These are phyloP conservation scores for Strongylocentrotus purpuratus DNA, from an alignment of 35 echinoderm and acorn worm genomes.

Conservation along the genomic window DNA sequence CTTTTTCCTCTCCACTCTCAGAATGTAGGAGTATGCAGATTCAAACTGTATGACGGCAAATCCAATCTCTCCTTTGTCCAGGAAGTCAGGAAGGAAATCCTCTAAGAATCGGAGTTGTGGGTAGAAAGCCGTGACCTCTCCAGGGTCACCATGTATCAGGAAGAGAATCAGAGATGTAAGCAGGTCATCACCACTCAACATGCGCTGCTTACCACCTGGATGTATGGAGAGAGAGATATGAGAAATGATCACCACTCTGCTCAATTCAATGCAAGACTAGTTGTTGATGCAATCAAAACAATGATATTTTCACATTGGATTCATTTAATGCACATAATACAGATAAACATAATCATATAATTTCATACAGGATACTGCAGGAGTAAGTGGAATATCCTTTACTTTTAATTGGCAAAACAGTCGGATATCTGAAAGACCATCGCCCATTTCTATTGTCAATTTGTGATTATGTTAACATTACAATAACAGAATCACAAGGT, in stretches of 20 bases:
- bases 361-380: no score
- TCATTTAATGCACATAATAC: background rate
- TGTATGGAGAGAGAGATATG: background rate
- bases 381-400: no score
- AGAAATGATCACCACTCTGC: background rate
- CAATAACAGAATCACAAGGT: no score
- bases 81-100: slow-evolving; percentile 80
- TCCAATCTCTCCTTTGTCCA: slow-evolving; percentile 72
- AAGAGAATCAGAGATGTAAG: slow-evolving; percentile 77
- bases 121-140: slow-evolving; percentile 64
- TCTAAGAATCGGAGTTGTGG: slow-evolving; percentile 69
- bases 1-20: background rate
- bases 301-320: background rate
- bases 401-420: no score
- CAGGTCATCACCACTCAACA: slow-evolving; percentile 82
- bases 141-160: slow-evolving; percentile 69
- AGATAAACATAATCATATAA: no score
- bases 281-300: background rate
- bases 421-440: no score
- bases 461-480: no score
- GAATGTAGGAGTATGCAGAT: slow-evolving; percentile 70
- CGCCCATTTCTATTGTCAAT: no score
- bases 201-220: slow-evolving; percentile 79
- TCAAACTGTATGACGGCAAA: slow-evolving; percentile 73
- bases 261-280: background rate